Percentiles rank a stretch among this genome's conserved stretches.
phyloP scores from a whole-genome alignment of 2,888 invertebrate genomes.

The Abrostola tripartita region DNA sequence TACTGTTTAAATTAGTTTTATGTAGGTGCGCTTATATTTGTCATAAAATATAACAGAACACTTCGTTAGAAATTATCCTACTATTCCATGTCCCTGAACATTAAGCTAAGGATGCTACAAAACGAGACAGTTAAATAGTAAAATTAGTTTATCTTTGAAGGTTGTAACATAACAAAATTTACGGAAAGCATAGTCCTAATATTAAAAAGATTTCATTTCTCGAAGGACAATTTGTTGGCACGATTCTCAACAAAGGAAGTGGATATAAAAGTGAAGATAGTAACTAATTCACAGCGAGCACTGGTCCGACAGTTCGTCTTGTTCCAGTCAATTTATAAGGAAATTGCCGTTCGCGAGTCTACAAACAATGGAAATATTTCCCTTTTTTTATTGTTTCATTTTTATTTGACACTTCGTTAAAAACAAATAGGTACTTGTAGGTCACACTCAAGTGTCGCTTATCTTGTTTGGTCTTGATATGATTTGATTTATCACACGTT shows the following conservation, averaged over 20 bases:
- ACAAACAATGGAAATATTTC: conserved; percentile 51
- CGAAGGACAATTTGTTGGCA: conserved; percentile 27
- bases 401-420: conserved; percentile 37
- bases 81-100: neutral
- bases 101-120: neutral
- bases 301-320: conserved; percentile 39
- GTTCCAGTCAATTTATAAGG: conserved; percentile 54
- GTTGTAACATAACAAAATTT: neutral
- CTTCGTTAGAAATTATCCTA: too few species aligned
- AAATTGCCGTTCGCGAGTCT: conserved; percentile 47
- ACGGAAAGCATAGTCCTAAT: conserved; percentile 14
- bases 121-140: conserved; percentile 7
- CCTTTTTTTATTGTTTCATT: conserved; percentile 38
- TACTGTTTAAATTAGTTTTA: too few species aligned
- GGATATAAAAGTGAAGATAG: conserved; percentile 44
- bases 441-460: conserved; percentile 30
- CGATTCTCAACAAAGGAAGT: conserved; percentile 35
- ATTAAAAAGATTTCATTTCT: conserved; percentile 48
- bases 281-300: conserved; percentile 54
- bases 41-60: too few species aligned
- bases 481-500: conserved; percentile 45
- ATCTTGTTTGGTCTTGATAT: conserved; percentile 49
- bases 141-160: conserved; percentile 14
- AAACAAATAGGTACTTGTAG: conserved; percentile 39
- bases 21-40: too few species aligned